Base-by-base conservation (phyloP, 2,797 vertebrate species). In the Heliangelus exortis region DNA sequence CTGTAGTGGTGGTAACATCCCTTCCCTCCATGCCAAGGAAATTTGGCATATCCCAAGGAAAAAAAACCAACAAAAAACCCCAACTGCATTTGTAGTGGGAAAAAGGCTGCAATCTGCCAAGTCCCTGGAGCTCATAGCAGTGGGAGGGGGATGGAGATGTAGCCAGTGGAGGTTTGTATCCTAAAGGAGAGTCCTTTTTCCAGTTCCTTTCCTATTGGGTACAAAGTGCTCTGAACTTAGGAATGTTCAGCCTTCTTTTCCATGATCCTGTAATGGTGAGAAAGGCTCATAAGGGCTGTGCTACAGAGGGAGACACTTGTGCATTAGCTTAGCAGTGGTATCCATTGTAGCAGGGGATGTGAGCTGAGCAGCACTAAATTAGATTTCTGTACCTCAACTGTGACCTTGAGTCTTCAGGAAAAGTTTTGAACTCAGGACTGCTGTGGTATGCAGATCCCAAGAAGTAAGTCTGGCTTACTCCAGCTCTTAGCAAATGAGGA, bases 41-140 rank as follows among this genome's bases (percentile, higher is more conserved):
- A 95, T 95, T 90, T 93, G 95, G 87, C 57, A 85, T 61, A 94
- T 92, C 74, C 84, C 84, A 95, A 83, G 84, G 84, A 74, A 77
- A 88, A 94, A 96, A 41, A 41, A 41, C 14, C 39, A 41, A 41
- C 39, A 41, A 14, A 41, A 41, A 41, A 41, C 41, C 39, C 39
- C 39, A 41, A 86, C 34, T 87, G 86, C 89, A 92, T 54, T 89
- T 92, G 59, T 34, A 77, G 57, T 74, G 90, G 93, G 87, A 92
- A 95, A 93, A 90, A 53, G 15, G 48, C 41, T 58, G 68, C 39
- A 19, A 82, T 26, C 22, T 92, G 90, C 94, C 93, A 96, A 95
- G 12, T 82, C 45, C 45, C 74, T 84, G 84, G 34, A 94, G 86
- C 84, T 82, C 13, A 54, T 23, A 67, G 57, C 53, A 78, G 19